These are phyloP conservation scores for Tribolium castaneum DNA, from an alignment of 1,140 invertebrate species.

Conservation along the genomic window DNA sequence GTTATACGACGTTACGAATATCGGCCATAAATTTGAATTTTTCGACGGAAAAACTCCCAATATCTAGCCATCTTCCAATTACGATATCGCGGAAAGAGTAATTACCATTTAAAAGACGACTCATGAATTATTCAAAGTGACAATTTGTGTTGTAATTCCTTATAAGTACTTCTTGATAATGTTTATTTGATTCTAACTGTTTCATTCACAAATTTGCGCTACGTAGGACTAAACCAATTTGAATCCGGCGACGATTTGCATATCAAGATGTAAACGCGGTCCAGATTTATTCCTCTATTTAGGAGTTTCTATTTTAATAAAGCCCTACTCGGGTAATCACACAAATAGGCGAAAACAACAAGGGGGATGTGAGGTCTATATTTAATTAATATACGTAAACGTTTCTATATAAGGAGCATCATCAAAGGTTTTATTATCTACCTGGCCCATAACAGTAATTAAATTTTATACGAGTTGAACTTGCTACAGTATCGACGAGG, in stretches of 20 bases:
- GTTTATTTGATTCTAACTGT: constrained; percentile 26
- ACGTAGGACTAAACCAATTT: neutral
- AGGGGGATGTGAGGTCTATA: neutral
- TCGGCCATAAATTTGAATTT: constrained; percentile 27
- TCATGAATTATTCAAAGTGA: constrained; percentile 23
- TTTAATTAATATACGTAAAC: neutral
- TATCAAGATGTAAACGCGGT: constrained; percentile 17
- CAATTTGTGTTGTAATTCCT: constrained; percentile 17
- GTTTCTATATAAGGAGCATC: neutral
- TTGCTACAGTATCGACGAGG: neutral
- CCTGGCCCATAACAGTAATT: neutral
- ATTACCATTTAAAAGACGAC: constrained; percentile 24
- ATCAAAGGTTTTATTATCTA: neutral
- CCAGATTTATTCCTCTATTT: constrained; percentile 2
- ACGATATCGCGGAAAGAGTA: neutral
- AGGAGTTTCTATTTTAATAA: neutral
- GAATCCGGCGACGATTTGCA: constrained; percentile 3
- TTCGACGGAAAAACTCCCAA: neutral
- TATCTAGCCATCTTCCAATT: constrained; percentile 23
- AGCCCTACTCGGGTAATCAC: neutral
- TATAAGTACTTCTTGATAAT: constrained; percentile 22
- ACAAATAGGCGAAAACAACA: neutral
- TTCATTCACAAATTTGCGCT: constrained; percentile 33
- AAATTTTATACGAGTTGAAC: neutral
- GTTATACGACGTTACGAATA: constrained; percentile 34